Percentiles rank a stretch among this genome's conserved stretches.
These are phyloP conservation scores for Decapterus maruadsi DNA, from an alignment of 2,797 vertebrate species.

Conservation along the genomic window DNA sequence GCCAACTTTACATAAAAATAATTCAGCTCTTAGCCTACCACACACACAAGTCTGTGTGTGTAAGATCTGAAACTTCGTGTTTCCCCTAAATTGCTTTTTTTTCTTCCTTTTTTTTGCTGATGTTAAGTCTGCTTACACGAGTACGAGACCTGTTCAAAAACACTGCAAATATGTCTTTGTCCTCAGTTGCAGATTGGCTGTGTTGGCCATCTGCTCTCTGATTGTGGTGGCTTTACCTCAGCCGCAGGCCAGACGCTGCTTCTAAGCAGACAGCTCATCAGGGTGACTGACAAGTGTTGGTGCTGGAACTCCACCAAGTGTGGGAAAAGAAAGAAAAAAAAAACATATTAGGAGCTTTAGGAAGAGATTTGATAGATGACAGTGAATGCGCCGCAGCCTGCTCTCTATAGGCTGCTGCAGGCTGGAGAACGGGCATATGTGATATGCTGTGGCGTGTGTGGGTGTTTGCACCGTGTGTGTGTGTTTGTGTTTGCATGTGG, in stretches of 20 bases:
- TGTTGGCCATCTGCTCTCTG: constrained; percentile 48
- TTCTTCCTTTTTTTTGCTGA: not conserved
- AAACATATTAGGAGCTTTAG: constrained; percentile 48
- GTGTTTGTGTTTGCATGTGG: constrained; percentile 14
- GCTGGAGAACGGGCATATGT: constrained; percentile 13
- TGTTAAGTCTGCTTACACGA: constrained; percentile 4
- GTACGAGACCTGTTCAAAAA: constrained; percentile 10
- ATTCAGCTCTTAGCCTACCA: not conserved
- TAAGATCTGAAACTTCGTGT: not conserved
- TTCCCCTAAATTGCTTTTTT: not conserved
- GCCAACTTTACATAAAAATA: not conserved
- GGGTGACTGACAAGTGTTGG: constrained; percentile 62
- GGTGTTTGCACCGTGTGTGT: constrained; percentile 23
- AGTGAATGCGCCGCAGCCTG: constrained; percentile 24
- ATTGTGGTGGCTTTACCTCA: constrained; percentile 33
- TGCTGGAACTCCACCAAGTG: constrained; percentile 38
- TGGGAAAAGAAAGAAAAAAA: not conserved
- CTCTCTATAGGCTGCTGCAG: constrained; percentile 8
- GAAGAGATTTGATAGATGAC: constrained; percentile 60
- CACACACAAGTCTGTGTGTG: not conserved
- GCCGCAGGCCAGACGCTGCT: constrained; percentile 41
- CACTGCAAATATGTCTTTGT: constrained; percentile 25
- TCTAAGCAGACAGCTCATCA: constrained; percentile 65
- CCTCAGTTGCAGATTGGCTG: constrained; percentile 24
- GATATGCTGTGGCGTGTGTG: constrained; percentile 34